These are phyloP conservation scores for Chiloscyllium plagiosum DNA, from an alignment of 2,113 vertebrate genomes.

Conservation along the genomic window DNA sequence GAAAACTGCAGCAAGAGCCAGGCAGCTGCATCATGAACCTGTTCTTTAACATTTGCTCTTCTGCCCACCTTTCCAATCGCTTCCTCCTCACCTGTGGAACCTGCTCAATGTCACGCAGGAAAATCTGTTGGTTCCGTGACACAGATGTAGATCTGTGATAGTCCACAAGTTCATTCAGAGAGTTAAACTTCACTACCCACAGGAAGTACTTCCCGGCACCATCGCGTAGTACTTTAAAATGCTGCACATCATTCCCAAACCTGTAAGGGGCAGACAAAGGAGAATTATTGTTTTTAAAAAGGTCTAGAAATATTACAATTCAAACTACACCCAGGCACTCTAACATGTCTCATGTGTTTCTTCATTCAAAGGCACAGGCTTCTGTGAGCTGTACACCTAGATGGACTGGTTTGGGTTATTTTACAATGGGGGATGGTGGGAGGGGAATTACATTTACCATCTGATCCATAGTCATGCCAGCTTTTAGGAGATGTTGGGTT, in stretches of 20 bases:
- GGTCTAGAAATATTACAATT: not conserved
- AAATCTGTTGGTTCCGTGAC: constrained; percentile 97
- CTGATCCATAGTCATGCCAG: not conserved
- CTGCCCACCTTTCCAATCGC: not conserved
- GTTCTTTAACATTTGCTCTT: not conserved
- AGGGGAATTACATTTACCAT: too few relatives aligned
- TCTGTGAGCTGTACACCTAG: not conserved
- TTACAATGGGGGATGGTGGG: too few relatives aligned
- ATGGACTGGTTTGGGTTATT: not conserved
- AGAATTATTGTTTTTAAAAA: not conserved
- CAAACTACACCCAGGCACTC: not conserved
- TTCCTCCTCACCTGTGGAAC: constrained; percentile 77
- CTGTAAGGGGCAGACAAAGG: constrained; percentile 50
- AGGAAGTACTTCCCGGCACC: constrained; percentile 97
- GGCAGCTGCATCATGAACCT: not conserved
- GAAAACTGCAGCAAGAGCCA: not conserved
- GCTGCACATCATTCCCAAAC: constrained; percentile 96
- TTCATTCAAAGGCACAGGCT: not conserved
- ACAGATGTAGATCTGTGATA: constrained; percentile 97
- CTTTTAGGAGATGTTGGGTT: not conserved
- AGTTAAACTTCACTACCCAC: constrained; percentile 99
- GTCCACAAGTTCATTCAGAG: constrained; percentile 95
- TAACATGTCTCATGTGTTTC: not conserved
- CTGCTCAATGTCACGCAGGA: constrained; percentile 95
- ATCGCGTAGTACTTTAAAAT: constrained; percentile 96